These are phyloP conservation scores for Fabriciana adippe DNA, from an alignment of 2,888 invertebrate genomes.

Conservation along the genomic window DNA sequence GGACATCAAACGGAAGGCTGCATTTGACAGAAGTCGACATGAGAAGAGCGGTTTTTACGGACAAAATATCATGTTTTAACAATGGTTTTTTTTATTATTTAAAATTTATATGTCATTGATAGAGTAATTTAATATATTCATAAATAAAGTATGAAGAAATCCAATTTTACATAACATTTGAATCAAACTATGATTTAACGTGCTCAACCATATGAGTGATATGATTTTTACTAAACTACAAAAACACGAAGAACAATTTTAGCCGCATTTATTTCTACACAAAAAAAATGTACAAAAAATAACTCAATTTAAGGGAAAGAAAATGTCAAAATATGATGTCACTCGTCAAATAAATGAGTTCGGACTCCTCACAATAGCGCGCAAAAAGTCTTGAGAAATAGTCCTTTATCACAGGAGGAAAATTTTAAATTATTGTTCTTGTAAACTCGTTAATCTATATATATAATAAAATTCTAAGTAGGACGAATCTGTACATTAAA, in stretches of 20 bases:
- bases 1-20: conserved; percentile 4
- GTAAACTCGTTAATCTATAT: background rate
- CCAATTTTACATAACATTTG: no score
- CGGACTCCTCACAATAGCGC: conserved; percentile 29
- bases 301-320: conserved; percentile 24
- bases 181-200: background rate
- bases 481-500: no score
- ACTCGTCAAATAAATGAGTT: conserved; percentile 38
- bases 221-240: background rate
- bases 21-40: conserved; percentile 13
- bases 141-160: no score
- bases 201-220: background rate
- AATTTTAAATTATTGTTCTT: conserved; percentile 18
- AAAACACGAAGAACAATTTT: background rate
- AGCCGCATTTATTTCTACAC: conserved; percentile 2
- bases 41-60: conserved; percentile 1
- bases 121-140: no score
- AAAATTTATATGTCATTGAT: no score
- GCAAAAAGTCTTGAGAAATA: conserved; percentile 35
- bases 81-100: no score
- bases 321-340: conserved; percentile 32
- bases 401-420: conserved; percentile 21
- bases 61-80: background rate
- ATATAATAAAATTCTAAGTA: no score
- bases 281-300: conserved; percentile 9